These are phyloP conservation scores for Idris sp. DNA, from an alignment of 1,140 invertebrate species.

Conservation along the genomic window DNA sequence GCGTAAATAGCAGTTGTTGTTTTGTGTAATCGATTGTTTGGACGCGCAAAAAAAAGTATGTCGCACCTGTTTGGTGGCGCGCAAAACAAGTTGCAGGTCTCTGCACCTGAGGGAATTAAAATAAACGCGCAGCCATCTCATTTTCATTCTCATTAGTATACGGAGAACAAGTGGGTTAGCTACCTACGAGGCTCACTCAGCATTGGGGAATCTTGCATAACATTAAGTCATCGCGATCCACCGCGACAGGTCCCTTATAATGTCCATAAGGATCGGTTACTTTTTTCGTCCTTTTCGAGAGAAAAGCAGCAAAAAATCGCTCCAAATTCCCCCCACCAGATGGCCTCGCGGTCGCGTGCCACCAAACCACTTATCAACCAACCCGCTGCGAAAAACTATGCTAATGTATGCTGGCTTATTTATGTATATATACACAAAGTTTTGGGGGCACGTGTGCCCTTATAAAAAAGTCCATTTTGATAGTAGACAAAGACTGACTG, in stretches of 20 bases:
- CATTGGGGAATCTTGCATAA: slow-evolving; percentile 72
- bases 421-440: no score
- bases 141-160: slow-evolving; percentile 78
- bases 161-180: slow-evolving; percentile 75
- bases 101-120: slow-evolving; percentile 77
- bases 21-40: neutral
- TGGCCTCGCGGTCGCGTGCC: slow-evolving; percentile 42
- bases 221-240: no score
- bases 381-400: slow-evolving; percentile 36
- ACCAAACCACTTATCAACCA: neutral
- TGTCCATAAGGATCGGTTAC: no score
- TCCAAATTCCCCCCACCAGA: slow-evolving; percentile 28
- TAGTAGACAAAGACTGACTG: no score
- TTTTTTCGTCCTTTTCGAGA: no score
- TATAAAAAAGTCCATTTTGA: no score
- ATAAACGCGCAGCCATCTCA: slow-evolving; percentile 75
- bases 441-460: no score
- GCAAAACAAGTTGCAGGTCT: slow-evolving; percentile 53
- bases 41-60: neutral
- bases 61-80: slow-evolving; percentile 17
- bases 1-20: no score
- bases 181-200: slow-evolving; percentile 68
- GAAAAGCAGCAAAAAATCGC: slow-evolving; percentile 32
- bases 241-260: no score
- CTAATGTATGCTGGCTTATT: slow-evolving; percentile 29